A percentile compares a stretch with the other conserved stretches of the same genome.
Evolutionary conservation across 2,888 invertebrate species (phyloP).

Genomic region (Smittia sp.): DNA sequence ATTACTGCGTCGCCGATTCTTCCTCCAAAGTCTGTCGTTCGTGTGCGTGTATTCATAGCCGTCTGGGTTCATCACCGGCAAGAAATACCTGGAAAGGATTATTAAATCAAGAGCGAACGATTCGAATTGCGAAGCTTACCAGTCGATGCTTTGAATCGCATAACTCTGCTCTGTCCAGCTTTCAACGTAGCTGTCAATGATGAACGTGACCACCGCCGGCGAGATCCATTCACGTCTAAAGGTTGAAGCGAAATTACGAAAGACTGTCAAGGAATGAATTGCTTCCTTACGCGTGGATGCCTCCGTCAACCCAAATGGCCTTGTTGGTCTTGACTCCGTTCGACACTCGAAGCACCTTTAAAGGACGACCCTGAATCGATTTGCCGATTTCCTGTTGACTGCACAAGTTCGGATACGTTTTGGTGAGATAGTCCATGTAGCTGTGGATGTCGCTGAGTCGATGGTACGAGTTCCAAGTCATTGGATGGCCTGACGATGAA

Average conservation of each 20-base stretch:
- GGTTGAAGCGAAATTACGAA: background rate
- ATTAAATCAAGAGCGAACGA: too few species aligned
- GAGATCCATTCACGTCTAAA: slow-evolving; percentile 73
- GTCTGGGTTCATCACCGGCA: slow-evolving; percentile 77
- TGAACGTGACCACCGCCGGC: slow-evolving; percentile 72
- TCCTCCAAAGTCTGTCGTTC: slow-evolving; percentile 78
- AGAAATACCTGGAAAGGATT: too few species aligned
- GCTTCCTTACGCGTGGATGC: slow-evolving; percentile 70
- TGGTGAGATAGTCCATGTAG: slow-evolving; percentile 69
- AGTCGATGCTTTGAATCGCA: slow-evolving; percentile 75
- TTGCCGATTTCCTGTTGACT: slow-evolving; percentile 70
- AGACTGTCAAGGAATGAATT: background rate
- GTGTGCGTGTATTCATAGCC: slow-evolving; percentile 73
- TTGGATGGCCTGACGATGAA: slow-evolving; percentile 50
- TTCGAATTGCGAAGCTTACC: too few species aligned
- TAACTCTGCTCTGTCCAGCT: slow-evolving; percentile 64
- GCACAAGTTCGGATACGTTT: slow-evolving; percentile 69
- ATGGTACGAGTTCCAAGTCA: slow-evolving; percentile 79
- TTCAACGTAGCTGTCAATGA: slow-evolving; percentile 68
- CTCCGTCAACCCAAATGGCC: slow-evolving; percentile 72
- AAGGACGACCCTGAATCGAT: slow-evolving; percentile 68
- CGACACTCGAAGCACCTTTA: slow-evolving; percentile 69
- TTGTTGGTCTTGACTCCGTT: slow-evolving; percentile 62
- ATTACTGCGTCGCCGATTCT: slow-evolving; percentile 60
- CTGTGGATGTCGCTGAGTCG: slow-evolving; percentile 65